phyloP scores from a whole-genome alignment of 2,888 invertebrate species.

The Tethea ocularis region DNA sequence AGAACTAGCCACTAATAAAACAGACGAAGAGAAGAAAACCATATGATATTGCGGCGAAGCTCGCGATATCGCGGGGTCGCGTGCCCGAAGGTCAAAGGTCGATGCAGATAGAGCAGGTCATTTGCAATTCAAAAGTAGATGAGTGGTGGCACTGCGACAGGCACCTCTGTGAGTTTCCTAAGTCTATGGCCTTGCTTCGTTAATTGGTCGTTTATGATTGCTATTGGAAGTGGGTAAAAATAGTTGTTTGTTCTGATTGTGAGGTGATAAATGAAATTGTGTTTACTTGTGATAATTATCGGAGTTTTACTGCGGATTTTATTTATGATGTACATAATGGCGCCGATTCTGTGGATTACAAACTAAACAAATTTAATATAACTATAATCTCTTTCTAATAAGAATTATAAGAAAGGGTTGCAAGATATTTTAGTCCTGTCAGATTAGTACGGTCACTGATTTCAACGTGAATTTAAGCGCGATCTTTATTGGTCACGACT shows the following conservation, averaged over 20 bases:
- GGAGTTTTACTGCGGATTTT: neutral
- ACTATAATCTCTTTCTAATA: too few species aligned
- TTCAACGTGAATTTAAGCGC: too few species aligned
- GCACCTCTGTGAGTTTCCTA: constrained; percentile 36
- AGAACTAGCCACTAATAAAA: neutral
- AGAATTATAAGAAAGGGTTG: too few species aligned
- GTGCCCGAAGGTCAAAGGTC: constrained; percentile 46
- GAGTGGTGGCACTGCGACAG: constrained; percentile 38
- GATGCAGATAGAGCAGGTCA: constrained; percentile 42
- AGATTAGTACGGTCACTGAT: too few species aligned
- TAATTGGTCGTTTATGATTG: constrained; percentile 44
- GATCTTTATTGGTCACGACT: too few species aligned
- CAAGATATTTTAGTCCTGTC: too few species aligned
- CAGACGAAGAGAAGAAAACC: neutral
- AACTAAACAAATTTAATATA: too few species aligned
- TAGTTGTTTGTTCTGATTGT: constrained; percentile 17
- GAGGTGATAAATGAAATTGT: constrained; percentile 6
- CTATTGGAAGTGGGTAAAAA: constrained; percentile 18
- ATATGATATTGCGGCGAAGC: constrained; percentile 20
- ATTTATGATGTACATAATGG: neutral
- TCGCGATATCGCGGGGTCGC: constrained; percentile 53
- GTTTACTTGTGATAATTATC: neutral
- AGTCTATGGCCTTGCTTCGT: constrained; percentile 31
- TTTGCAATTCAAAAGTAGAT: constrained; percentile 54
- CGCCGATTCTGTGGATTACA: too few species aligned